Base-by-base conservation (phyloP, 2,797 vertebrate genomes). In the Okamejei kenojei region DNA sequence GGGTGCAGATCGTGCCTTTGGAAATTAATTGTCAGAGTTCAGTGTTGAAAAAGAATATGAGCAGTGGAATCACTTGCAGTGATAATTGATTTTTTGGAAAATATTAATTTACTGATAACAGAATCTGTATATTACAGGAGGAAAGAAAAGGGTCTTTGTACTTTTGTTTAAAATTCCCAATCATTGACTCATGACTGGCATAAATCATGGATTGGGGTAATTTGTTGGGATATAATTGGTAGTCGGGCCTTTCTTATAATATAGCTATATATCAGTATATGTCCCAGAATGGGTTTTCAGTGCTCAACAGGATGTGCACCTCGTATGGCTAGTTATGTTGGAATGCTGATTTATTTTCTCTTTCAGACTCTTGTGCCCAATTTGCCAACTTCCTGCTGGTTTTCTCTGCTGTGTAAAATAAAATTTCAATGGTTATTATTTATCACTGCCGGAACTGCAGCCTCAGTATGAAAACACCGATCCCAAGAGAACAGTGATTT, bases 321-420 rank as follows among this genome's bases (percentile, higher is more conserved):
- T 91, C 35, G 13, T 73, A 11, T 91, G 21, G 26, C 45, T 21
- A 7, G 35, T 61, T 54, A 84, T 54, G 65, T 74, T 91, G 32
- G 68, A 74, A 21, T 74, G 5, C 65, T 45, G 81, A 11, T 91
- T 65, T 13, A 73, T 32, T 91, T 54, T 91, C 35, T 5, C 71
- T 74, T 91, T 8, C 65, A 90, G 65, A 90, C 68, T 71, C 58
- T 91, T 45, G 71, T 35, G 86, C n/a, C 63, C 63, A n/a, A 90
- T 90, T 90, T 63, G 23, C 9, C 21, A 29, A 91, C 68, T 74
- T 91, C 65, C 8, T 74, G 32, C 68, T 91, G 68, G 0, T 68
- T 17, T 63, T 91, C 26, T 15, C 90, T 74, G 38, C 90, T 74
- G 81, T 21, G 15, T 71, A 29, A 45, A 74, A 26, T 74, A 45